These are phyloP conservation scores for Corythaeola cristata DNA, from an alignment of 2,113 vertebrate genomes.

Conservation along the genomic window DNA sequence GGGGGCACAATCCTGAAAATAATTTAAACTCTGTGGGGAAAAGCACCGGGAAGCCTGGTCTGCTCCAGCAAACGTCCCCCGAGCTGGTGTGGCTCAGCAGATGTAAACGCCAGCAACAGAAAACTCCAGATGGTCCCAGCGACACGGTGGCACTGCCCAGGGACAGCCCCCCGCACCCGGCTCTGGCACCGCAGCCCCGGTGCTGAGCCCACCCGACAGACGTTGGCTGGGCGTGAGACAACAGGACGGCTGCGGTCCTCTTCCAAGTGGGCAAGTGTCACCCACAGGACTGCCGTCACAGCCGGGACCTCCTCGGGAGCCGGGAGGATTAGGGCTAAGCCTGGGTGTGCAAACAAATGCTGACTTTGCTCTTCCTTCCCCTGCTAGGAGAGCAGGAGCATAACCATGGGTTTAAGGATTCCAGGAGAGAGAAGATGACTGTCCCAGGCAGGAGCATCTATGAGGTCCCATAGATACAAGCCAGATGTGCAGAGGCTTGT, in stretches of 20 bases:
- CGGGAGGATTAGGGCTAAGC: not conserved
- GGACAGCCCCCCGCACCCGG: not conserved
- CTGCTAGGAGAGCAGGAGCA: not conserved
- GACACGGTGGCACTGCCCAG: not conserved
- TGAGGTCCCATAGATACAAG: rapidly evolving
- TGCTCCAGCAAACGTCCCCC: not conserved
- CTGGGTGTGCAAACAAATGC: not conserved
- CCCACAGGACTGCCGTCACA: not conserved
- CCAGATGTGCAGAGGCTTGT: not conserved
- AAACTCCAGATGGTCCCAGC: not conserved
- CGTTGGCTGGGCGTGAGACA: rapidly evolving
- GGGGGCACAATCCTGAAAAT: not conserved
- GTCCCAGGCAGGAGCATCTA: not conserved
- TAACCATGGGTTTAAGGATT: not conserved
- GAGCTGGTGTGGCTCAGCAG: not conserved
- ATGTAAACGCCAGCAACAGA: not conserved
- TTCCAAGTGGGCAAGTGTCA: not conserved
- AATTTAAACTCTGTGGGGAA: not conserved
- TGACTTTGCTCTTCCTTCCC: not conserved
- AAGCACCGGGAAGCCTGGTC: not conserved
- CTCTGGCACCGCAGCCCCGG: not conserved
- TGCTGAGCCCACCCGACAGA: not conserved
- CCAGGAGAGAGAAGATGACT: not conserved
- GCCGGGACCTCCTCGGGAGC: not conserved
- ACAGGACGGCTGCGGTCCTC: not conserved